Percentiles rank a stretch among this genome's conserved stretches.
Evolutionary conservation across 2,888 invertebrate species (phyloP).

Genomic region (Dysmachus trigonus): DNA sequence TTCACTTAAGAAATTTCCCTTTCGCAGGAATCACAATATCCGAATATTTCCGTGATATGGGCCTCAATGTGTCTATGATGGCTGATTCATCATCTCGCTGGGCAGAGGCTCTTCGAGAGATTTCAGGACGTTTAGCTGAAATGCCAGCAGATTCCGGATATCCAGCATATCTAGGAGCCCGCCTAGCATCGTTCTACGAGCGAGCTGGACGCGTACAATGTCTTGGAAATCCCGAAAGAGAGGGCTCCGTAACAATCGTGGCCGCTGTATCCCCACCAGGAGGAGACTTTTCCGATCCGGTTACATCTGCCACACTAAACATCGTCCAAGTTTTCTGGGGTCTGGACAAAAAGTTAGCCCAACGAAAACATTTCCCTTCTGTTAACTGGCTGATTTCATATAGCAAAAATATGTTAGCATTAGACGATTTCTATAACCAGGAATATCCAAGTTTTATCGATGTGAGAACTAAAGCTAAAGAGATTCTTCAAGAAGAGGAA

Average conservation of each 20-base stretch:
- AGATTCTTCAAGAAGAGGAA: conserved; percentile 98
- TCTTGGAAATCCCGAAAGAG: conserved; percentile 95
- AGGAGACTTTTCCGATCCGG: conserved; percentile 99
- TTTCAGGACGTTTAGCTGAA: conserved; percentile 97
- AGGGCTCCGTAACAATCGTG: conserved; percentile 98
- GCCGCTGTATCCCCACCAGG: conserved; percentile 99
- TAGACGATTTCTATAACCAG: conserved; percentile 99
- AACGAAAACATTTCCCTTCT: conserved; percentile 99
- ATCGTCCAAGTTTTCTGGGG: conserved; percentile 99
- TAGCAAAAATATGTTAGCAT: conserved; percentile 97
- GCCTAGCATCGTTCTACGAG: conserved; percentile 99
- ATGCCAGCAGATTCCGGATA: conserved; percentile 99
- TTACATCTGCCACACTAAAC: conserved; percentile 97
- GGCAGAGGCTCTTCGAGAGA: conserved; percentile 99
- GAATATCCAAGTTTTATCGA: conserved; percentile 96
- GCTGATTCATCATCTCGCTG: conserved; percentile 99
- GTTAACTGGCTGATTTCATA: conserved; percentile 99
- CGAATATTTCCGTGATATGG: conserved; percentile 99
- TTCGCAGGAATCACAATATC: conserved; percentile 83
- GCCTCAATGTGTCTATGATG: conserved; percentile 99
- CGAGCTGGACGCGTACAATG: conserved; percentile 97
- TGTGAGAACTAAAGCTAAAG: conserved; percentile 90
- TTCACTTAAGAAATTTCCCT: not conserved
- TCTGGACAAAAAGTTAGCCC: conserved; percentile 97
- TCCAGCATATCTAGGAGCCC: conserved; percentile 97